Evolutionary conservation across 35 echinoderm and acorn worm genomes (phyloP).

Genomic region (Heliocidaris tuberculata): DNA sequence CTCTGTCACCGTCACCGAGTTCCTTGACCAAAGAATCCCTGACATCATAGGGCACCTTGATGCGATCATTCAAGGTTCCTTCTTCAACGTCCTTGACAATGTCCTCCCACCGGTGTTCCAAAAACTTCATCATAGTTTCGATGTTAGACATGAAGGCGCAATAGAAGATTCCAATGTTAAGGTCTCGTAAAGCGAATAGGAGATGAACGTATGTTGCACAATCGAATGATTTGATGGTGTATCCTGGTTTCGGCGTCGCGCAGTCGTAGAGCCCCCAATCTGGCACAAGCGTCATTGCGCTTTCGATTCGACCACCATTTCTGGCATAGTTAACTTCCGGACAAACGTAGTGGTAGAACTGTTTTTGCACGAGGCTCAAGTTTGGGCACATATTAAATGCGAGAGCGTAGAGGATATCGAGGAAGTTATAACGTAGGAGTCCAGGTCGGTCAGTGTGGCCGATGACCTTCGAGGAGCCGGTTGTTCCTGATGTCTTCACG

Average conservation of each 20-base stretch:
- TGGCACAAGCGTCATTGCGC: not conserved
- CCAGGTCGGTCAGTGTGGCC: not conserved
- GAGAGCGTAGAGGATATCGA: not conserved
- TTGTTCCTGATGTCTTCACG: slow-evolving; percentile 52
- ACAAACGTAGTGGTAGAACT: not conserved
- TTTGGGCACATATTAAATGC: not conserved
- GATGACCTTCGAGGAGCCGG: slow-evolving; percentile 47
- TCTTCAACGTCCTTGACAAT: slow-evolving; percentile 48
- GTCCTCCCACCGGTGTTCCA: slow-evolving; percentile 52
- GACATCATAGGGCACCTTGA: slow-evolving; percentile 44
- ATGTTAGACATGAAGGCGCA: not conserved
- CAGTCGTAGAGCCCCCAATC: not conserved
- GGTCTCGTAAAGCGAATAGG: slow-evolving; percentile 22
- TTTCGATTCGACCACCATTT: not conserved
- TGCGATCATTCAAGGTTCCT: slow-evolving; percentile 31
- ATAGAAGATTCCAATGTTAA: not conserved
- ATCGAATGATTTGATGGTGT: not conserved
- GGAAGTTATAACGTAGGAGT: not conserved
- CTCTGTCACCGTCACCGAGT: slow-evolving; percentile 4
- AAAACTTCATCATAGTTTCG: slow-evolving; percentile 6
- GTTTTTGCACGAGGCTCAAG: not conserved
- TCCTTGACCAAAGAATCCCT: not conserved
- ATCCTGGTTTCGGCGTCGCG: not conserved
- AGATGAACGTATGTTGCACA: slow-evolving; percentile 40
- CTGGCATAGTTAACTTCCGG: not conserved